A percentile compares a stretch with the other conserved stretches of the same genome.
These are phyloP conservation scores for Microcebus griseorufus DNA, from an alignment of 2,113 vertebrate species.

Conservation along the genomic window DNA sequence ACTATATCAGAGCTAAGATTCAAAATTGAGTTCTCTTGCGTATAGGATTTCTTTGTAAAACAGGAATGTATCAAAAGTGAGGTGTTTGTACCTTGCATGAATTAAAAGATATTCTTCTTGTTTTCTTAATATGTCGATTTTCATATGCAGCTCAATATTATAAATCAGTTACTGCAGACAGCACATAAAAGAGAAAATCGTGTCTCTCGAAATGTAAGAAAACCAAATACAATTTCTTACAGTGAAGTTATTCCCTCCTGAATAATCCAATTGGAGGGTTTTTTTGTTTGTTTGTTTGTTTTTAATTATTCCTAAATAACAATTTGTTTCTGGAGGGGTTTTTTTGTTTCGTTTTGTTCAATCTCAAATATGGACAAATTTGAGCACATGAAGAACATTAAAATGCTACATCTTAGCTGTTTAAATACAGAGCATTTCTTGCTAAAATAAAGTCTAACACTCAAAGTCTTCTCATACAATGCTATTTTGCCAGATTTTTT, in stretches of 20 bases:
- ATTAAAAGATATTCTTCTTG: conserved; percentile 20
- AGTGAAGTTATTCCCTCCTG: background rate
- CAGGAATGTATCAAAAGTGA: background rate
- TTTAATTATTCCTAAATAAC: background rate
- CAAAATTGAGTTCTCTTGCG: background rate
- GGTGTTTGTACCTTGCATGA: background rate
- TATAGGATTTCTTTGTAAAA: conserved; percentile 24
- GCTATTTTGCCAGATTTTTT: background rate
- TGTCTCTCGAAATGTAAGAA: background rate
- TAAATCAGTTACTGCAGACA: background rate
- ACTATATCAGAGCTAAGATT: background rate
- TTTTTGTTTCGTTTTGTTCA: background rate
- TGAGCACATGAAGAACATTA: background rate
- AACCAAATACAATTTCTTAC: conserved; percentile 29
- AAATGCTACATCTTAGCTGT: background rate
- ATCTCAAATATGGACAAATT: background rate
- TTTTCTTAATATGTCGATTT: conserved; percentile 35
- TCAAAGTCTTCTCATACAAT: background rate
- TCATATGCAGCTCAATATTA: background rate
- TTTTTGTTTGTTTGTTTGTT: background rate
- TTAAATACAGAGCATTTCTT: background rate
- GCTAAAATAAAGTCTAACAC: background rate
- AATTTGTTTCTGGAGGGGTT: background rate
- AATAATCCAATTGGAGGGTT: background rate
- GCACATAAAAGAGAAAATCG: background rate